Evolutionary conservation across 2,888 invertebrate species (phyloP).

Genomic region (Byasa hedistus): DNA sequence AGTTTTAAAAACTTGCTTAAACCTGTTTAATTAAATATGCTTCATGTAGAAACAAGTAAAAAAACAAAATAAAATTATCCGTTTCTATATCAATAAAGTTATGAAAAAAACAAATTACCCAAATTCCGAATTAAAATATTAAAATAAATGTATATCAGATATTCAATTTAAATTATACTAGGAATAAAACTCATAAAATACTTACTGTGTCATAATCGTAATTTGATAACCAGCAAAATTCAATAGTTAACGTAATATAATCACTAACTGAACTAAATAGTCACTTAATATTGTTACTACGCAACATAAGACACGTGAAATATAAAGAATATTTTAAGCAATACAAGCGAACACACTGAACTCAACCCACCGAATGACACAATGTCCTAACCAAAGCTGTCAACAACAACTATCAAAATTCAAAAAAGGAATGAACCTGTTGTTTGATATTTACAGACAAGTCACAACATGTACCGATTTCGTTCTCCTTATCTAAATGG

Average conservation of each 20-base stretch:
- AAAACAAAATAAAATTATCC: too few species aligned
- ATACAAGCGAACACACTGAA: conserved; percentile 1
- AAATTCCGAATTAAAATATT: background rate
- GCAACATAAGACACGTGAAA: background rate
- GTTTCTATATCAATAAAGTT: background rate
- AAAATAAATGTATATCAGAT: background rate
- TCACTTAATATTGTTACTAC: conserved; percentile 6
- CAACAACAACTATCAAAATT: conserved; percentile 13
- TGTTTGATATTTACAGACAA: conserved; percentile 39
- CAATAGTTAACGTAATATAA: conserved; percentile 1
- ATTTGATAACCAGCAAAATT: conserved; percentile 3
- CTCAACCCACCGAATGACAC: conserved; percentile 13
- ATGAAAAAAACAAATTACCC: background rate
- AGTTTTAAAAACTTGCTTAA: background rate
- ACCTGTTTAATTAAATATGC: background rate
- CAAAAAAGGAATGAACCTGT: conserved; percentile 17
- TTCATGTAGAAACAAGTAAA: background rate
- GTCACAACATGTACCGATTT: conserved; percentile 40
- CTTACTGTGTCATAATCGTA: conserved; percentile 27
- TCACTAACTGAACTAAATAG: conserved; percentile 1
- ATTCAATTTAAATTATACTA: background rate
- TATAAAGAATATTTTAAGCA: background rate
- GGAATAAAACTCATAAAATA: background rate
- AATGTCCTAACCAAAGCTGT: background rate
- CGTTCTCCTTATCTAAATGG: conserved; percentile 3